These are phyloP conservation scores for Hydrocynus forskahlii DNA, from an alignment of 2,797 vertebrate species.

Conservation along the genomic window DNA sequence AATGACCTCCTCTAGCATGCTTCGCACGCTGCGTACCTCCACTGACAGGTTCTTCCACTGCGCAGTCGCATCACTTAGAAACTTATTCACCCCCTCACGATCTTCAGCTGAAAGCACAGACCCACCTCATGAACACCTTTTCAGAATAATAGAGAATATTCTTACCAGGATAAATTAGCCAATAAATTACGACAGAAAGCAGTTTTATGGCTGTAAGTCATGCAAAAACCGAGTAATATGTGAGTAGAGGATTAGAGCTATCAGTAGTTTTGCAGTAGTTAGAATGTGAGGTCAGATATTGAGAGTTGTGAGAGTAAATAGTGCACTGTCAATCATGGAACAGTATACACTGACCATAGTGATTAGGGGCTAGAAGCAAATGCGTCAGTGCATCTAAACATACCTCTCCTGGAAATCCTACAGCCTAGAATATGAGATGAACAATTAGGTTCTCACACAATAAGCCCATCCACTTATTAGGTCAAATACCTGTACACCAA, in stretches of 20 bases:
- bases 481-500: constrained; percentile 6
- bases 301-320: constrained; percentile 41
- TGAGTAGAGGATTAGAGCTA: constrained; percentile 5
- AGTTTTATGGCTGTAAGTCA: neutral
- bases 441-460: constrained; percentile 64
- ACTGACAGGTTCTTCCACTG: constrained; percentile 96
- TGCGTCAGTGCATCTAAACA: constrained; percentile 65
- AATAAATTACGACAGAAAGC: neutral
- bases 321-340: constrained; percentile 32
- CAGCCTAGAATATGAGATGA: constrained; percentile 76
- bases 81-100: constrained; percentile 90
- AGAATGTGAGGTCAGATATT: constrained; percentile 25
- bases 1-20: constrained; percentile 98
- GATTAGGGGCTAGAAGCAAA: constrained; percentile 27
- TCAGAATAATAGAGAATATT: neutral
- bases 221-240: constrained; percentile 13
- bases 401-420: constrained; percentile 79
- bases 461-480: constrained; percentile 22
- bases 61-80: constrained; percentile 88
- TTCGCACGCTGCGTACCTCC: constrained; percentile 94
- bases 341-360: constrained; percentile 29
- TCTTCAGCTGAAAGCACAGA: constrained; percentile 85
- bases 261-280: constrained; percentile 1
- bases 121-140: constrained; percentile 12
- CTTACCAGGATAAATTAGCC: neutral